Conservation (phyloP, 2,797 vertebrate genomes). For the Sebastolobus alascanus region DNA sequence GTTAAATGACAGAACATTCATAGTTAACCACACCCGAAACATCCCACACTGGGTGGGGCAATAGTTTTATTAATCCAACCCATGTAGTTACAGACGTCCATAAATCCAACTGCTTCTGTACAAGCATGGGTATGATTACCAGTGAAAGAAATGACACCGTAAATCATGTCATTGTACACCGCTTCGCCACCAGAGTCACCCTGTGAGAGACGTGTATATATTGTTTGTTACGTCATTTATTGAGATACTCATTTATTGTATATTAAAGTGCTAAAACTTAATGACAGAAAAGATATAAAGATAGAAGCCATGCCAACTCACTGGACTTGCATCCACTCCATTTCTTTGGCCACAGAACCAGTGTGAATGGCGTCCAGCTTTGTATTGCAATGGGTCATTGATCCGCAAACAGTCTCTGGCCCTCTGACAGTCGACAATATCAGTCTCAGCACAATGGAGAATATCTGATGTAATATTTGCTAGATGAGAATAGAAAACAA, state of each 20-base stretch:
- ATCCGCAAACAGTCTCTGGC: rapidly evolving
- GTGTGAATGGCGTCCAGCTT: no score
- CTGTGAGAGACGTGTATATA: background rate
- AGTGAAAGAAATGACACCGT: background rate
- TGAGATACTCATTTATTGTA: no score
- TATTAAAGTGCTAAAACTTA: rapidly evolving
- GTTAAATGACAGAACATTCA: background rate
- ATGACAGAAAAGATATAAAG: no score
- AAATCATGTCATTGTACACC: rapidly evolving
- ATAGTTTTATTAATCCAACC: rapidly evolving
- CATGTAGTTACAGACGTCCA: no score
- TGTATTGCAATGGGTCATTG: no score
- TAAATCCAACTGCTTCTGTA: rapidly evolving
- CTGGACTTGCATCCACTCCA: rapidly evolving
- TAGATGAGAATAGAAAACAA: no score
- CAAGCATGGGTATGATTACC: no score
- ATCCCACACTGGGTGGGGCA: rapidly evolving
- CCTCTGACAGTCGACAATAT: rapidly evolving
- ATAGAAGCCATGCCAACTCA: no score
- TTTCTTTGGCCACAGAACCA: rapidly evolving
- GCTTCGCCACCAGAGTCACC: slow-evolving; percentile 11
- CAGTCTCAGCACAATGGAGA: no score
- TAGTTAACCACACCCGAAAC: background rate
- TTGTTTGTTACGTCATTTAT: rapidly evolving
- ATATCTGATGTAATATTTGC: rapidly evolving